phyloP scores from a whole-genome alignment of 2,113 vertebrate species.

The Mesocricetus auratus region DNA sequence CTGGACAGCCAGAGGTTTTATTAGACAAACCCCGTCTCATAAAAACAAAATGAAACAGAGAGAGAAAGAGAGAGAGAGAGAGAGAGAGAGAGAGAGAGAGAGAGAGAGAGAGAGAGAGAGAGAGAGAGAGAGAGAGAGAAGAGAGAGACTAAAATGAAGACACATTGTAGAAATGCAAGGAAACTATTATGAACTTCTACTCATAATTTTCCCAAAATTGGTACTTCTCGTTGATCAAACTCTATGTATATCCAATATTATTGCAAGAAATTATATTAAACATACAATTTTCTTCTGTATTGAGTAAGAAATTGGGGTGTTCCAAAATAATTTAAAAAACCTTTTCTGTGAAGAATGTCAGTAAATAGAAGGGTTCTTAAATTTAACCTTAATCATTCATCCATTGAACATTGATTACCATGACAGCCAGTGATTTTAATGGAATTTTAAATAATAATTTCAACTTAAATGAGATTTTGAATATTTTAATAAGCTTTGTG shows the following conservation, averaged over 20 bases:
- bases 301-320: slow-evolving; percentile 50
- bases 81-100: background rate
- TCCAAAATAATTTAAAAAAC: slow-evolving; percentile 67
- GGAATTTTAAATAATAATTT: slow-evolving; percentile 74
- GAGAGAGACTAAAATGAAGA: background rate
- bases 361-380: slow-evolving; percentile 65
- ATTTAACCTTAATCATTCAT: slow-evolving; percentile 49
- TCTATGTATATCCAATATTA: background rate
- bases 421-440: slow-evolving; percentile 60
- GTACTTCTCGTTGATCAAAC: background rate
- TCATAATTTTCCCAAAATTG: background rate
- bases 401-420: slow-evolving; percentile 61
- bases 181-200: background rate
- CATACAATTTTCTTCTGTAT: slow-evolving; percentile 30
- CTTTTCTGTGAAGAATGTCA: slow-evolving; percentile 52
- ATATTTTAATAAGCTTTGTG: slow-evolving; percentile 77
- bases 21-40: too few species aligned
- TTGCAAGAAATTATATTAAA: slow-evolving; percentile 10
- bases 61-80: background rate
- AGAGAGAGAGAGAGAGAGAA: background rate
- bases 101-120: background rate
- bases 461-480: slow-evolving; percentile 77
- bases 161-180: background rate
- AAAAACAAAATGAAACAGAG: background rate
- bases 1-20: too few species aligned